phyloP scores from a whole-genome alignment of 2,113 vertebrate genomes.

The Lepus europaeus region DNA sequence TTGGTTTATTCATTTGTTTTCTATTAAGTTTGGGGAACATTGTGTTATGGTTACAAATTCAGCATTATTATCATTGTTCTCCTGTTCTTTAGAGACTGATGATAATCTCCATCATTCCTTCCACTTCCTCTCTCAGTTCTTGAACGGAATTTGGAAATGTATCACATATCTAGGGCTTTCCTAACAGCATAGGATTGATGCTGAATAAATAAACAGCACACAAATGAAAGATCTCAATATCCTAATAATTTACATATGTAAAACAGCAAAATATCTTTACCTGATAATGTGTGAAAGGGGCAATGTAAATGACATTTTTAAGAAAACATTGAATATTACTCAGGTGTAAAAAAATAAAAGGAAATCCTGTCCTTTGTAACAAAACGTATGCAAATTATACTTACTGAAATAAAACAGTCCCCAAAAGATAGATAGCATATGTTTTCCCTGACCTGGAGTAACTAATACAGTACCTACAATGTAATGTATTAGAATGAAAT shows the following conservation, averaged over 20 bases:
- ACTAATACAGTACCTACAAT: too few relatives aligned
- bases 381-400: too few relatives aligned
- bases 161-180: neutral
- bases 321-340: neutral
- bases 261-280: neutral
- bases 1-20: constrained; percentile 59
- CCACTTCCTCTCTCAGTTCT: neutral
- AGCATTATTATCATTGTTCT: constrained; percentile 48
- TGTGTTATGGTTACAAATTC: constrained; percentile 11
- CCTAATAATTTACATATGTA: neutral
- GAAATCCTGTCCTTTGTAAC: too few relatives aligned
- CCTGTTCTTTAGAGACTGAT: constrained; percentile 32
- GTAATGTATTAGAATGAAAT: too few relatives aligned
- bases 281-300: neutral
- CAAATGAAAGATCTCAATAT: neutral
- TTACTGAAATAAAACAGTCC: too few relatives aligned
- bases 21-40: neutral
- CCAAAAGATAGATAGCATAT: too few relatives aligned
- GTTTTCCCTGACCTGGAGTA: too few relatives aligned
- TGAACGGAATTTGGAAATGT: neutral
- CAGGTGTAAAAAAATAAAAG: too few relatives aligned
- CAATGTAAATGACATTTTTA: neutral
- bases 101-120: neutral
- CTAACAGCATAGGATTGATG: neutral
- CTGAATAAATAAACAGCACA: neutral